Evolutionary conservation across 1,140 invertebrate genomes (phyloP).

Genomic region (Gonatopus flavifemur): DNA sequence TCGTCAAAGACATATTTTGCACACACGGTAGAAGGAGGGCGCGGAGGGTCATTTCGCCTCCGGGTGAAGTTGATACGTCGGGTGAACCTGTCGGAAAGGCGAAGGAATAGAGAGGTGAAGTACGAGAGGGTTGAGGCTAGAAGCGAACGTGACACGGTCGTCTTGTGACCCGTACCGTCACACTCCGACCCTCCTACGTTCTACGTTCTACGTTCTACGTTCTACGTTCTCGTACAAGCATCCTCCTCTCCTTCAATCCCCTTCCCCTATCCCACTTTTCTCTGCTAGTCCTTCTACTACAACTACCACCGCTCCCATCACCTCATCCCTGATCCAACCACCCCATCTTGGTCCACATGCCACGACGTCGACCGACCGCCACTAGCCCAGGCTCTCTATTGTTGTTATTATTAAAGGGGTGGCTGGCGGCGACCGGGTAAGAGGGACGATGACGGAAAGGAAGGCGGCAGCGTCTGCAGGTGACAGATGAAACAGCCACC

Average conservation of each 20-base stretch:
- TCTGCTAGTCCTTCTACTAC: slow-evolving; percentile 17
- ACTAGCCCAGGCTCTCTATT: slow-evolving; percentile 51
- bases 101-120: slow-evolving; percentile 6
- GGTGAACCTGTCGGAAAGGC: slow-evolving; percentile 39
- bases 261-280: slow-evolving; percentile 20
- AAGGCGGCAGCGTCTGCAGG: slow-evolving; percentile 59
- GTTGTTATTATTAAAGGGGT: slow-evolving; percentile 58
- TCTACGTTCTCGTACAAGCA: slow-evolving; percentile 16
- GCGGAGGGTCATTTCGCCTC: slow-evolving; percentile 27
- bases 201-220: slow-evolving; percentile 22
- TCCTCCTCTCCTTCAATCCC: slow-evolving; percentile 21
- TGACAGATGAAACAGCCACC: slow-evolving; percentile 56
- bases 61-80: slow-evolving; percentile 42
- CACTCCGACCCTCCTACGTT: slow-evolving; percentile 24
- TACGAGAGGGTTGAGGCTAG: slow-evolving; percentile 41
- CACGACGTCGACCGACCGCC: slow-evolving; percentile 43
- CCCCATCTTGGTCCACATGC: slow-evolving; percentile 38
- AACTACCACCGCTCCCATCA: slow-evolving; percentile 2
- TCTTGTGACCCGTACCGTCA: slow-evolving; percentile 49
- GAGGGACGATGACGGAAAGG: slow-evolving; percentile 57
- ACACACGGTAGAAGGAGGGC: too few relatives aligned
- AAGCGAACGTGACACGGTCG: slow-evolving; percentile 54
- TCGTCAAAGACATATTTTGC: background rate
- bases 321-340: slow-evolving; percentile 7
- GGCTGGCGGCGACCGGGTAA: slow-evolving; percentile 31